Conservation (phyloP, 1,140 invertebrate species). For the Acromyrmex heyeri region DNA sequence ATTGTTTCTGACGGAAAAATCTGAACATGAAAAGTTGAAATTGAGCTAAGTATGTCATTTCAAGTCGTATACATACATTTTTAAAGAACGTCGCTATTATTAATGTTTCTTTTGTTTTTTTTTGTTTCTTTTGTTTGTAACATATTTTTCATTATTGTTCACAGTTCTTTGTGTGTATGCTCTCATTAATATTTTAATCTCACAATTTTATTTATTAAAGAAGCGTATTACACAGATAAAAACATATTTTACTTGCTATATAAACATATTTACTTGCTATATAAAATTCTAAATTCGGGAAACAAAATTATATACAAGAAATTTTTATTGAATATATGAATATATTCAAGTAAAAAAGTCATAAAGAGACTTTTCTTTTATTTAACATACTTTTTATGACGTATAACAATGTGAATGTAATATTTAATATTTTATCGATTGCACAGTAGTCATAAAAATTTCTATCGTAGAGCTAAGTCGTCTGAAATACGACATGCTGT, state of each 20-base stretch:
- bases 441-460: neutral
- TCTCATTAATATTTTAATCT: neutral
- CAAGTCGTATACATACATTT: neutral
- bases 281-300: neutral
- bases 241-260: neutral
- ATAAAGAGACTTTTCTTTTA: neutral
- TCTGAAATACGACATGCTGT: neutral
- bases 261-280: too few species aligned
- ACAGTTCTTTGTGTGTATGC: too few species aligned
- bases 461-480: neutral
- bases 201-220: neutral
- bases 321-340: neutral
- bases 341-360: neutral
- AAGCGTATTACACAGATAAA: neutral
- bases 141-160: neutral
- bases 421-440: too few species aligned
- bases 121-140: neutral
- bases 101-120: neutral
- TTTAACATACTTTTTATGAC: neutral
- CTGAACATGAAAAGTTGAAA: neutral
- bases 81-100: neutral
- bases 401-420: neutral
- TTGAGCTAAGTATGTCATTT: neutral
- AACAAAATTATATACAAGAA: neutral
- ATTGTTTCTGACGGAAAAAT: slow-evolving; percentile 9